Evolutionary conservation across 2,888 invertebrate genomes (phyloP).

Genomic region (Magallana nippona): DNA sequence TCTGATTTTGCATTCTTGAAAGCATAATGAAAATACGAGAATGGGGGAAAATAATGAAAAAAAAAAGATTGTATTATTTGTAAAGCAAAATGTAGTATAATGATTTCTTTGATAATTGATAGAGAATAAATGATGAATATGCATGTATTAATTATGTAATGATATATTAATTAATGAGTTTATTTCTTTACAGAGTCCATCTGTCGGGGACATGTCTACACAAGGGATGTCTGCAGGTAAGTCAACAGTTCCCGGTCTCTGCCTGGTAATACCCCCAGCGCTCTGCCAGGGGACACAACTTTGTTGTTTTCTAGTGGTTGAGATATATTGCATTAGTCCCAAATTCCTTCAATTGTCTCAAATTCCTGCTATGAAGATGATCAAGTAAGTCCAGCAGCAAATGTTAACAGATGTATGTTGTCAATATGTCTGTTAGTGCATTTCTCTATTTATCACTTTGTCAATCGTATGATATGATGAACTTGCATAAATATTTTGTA

Average conservation of each 20-base stretch:
- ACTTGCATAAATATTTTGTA: no score
- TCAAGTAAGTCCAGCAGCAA: no score
- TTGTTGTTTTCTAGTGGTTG: no score
- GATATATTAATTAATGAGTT: neutral
- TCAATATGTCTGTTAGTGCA: no score
- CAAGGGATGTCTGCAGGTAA: slow-evolving; percentile 30
- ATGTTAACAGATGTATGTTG: no score
- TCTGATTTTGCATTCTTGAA: neutral
- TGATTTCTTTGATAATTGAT: neutral
- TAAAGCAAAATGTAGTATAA: neutral
- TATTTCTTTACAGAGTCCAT: slow-evolving; percentile 15
- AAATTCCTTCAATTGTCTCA: no score
- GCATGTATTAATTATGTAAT: neutral
- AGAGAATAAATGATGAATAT: neutral
- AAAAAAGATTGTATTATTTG: neutral
- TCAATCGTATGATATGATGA: no score
- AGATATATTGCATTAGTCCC: no score
- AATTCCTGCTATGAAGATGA: no score
- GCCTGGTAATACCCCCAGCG: no score
- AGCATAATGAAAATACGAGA: neutral
- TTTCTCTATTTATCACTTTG: no score
- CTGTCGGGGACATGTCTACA: slow-evolving; percentile 5
- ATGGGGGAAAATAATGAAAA: neutral
- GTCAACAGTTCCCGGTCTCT: neutral
- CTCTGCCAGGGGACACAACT: no score